phyloP scores from a whole-genome alignment of 1,140 invertebrate species.

The Wasmannia auropunctata region DNA sequence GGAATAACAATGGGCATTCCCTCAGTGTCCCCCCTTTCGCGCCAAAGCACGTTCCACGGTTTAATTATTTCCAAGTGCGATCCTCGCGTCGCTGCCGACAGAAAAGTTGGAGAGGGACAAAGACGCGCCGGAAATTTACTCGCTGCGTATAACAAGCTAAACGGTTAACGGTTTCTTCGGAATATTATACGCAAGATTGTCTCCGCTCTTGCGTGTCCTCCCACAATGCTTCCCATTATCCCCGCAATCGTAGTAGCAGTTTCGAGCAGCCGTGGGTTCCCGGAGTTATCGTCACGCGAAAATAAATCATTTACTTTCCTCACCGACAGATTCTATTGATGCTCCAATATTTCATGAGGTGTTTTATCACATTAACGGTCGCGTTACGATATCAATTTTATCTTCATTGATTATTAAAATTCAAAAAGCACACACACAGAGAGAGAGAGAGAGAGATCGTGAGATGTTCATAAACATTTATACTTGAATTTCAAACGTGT shows the following conservation, averaged over 20 bases:
- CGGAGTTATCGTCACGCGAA: constrained; percentile 46
- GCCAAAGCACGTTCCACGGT: constrained; percentile 53
- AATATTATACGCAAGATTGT: constrained; percentile 46
- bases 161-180: constrained; percentile 29
- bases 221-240: constrained; percentile 22
- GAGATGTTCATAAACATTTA: neutral
- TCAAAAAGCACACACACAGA: neutral
- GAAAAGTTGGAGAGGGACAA: constrained; percentile 61
- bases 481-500: neutral
- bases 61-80: constrained; percentile 68
- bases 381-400: neutral
- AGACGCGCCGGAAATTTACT: constrained; percentile 42
- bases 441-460: too few species aligned
- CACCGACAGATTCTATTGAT: neutral
- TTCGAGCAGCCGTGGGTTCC: constrained; percentile 17
- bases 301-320: constrained; percentile 48
- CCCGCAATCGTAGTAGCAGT: constrained; percentile 9
- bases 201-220: constrained; percentile 18
- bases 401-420: neutral
- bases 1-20: constrained; percentile 67
- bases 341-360: neutral
- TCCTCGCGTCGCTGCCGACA: constrained; percentile 21
- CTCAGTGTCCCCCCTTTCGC: constrained; percentile 38
- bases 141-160: constrained; percentile 37
- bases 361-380: neutral